Evolutionary conservation across 2,888 invertebrate species (phyloP).

Genomic region (Tipula lateralis): DNA sequence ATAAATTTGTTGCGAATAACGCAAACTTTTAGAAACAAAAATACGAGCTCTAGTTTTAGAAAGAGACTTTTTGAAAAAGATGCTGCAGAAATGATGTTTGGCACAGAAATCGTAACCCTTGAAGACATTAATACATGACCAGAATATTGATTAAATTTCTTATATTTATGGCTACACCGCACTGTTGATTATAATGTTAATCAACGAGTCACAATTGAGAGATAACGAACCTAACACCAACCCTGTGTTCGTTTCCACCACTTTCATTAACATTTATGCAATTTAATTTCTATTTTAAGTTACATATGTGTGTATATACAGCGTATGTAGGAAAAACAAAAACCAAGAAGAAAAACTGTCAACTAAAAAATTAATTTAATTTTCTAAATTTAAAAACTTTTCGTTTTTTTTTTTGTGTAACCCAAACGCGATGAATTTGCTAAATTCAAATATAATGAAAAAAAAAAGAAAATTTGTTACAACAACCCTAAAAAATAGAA

Average conservation of each 20-base stretch:
- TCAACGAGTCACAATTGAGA: too few relatives aligned
- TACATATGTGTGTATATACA: background rate
- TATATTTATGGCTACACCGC: too few relatives aligned
- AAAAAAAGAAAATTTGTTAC: background rate
- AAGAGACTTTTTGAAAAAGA: too few relatives aligned
- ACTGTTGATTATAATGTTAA: too few relatives aligned
- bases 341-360: conserved; percentile 6
- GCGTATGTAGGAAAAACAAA: background rate
- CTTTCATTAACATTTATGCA: background rate
- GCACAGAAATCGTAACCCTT: too few relatives aligned
- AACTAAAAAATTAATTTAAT: conserved; percentile 19
- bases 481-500: conserved; percentile 27
- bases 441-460: conserved; percentile 24
- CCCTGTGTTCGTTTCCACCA: background rate
- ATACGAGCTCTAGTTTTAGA: too few relatives aligned
- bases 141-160: too few relatives aligned
- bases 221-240: background rate
- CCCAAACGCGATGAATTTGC: conserved; percentile 24
- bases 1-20: too few relatives aligned
- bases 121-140: too few relatives aligned
- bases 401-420: background rate
- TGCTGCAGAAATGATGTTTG: too few relatives aligned
- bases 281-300: conserved; percentile 11
- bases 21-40: too few relatives aligned
- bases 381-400: conserved; percentile 15